These are phyloP conservation scores for Halichoeres trimaculatus DNA, from an alignment of 2,113 vertebrate species.

Conservation along the genomic window DNA sequence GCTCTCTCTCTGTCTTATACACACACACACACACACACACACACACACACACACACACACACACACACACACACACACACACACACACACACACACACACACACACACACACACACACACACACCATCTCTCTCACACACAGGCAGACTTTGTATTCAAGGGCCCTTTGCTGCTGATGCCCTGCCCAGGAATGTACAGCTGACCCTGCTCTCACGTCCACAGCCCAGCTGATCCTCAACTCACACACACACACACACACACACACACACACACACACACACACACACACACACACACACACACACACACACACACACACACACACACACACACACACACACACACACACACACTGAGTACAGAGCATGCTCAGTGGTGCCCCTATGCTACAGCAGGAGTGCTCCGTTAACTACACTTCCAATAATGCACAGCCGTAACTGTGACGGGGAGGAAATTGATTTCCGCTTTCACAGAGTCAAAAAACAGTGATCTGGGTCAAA, in stretches of 20 bases:
- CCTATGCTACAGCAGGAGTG: background rate
- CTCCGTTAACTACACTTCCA: conserved; percentile 31
- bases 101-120: conserved; percentile 32
- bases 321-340: background rate
- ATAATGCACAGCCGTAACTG: background rate
- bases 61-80: background rate
- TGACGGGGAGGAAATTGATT: conserved; percentile 45
- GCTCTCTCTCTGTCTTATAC: background rate
- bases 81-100: background rate
- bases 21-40: conserved; percentile 2
- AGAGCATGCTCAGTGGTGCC: conserved; percentile 9
- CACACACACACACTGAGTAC: conserved; percentile 1
- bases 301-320: conserved; percentile 13
- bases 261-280: background rate
- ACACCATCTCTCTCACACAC: conserved; percentile 18
- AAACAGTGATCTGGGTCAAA: conserved; percentile 35
- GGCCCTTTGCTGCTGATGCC: conserved; percentile 39
- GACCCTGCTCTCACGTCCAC: conserved; percentile 35
- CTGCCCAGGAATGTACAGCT: conserved; percentile 51
- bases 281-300: conserved; percentile 7
- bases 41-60: conserved; percentile 11
- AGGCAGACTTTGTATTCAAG: conserved; percentile 62
- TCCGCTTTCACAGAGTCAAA: background rate
- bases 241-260: conserved; percentile 13
- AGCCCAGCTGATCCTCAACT: conserved; percentile 45